phyloP scores from a whole-genome alignment of 2,113 vertebrate species.

The Alaudala cheleensis region DNA sequence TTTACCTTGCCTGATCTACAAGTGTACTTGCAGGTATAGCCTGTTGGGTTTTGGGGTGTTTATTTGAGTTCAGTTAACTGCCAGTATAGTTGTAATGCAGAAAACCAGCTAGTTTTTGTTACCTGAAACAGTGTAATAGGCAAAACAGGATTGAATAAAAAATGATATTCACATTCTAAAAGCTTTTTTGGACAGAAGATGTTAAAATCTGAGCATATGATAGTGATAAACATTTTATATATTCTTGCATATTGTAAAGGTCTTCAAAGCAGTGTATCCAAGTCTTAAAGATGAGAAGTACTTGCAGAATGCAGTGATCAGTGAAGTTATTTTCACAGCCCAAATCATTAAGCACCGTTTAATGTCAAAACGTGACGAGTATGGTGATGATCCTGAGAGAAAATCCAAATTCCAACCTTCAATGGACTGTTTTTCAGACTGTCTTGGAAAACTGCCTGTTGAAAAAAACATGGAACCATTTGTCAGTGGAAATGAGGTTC shows the following conservation, averaged over 20 bases:
- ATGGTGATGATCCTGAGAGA: background rate
- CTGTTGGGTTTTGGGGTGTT: background rate
- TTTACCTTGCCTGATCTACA: background rate
- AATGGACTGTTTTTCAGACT: background rate
- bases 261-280: conserved; percentile 86
- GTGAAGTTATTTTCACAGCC: conserved; percentile 78
- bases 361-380: background rate
- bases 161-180: background rate
- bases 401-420: background rate
- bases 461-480: conserved; percentile 45
- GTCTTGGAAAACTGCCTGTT: background rate
- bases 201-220: background rate
- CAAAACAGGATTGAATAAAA: background rate
- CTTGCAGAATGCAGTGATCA: conserved; percentile 75
- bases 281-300: conserved; percentile 88
- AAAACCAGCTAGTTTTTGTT: background rate
- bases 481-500: conserved; percentile 61
- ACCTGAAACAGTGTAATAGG: background rate
- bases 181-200: background rate
- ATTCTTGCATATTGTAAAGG: conserved; percentile 65
- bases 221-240: background rate
- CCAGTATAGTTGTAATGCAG: background rate
- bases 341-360: conserved; percentile 68
- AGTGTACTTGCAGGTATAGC: background rate
- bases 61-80: background rate